These are phyloP conservation scores for Semicossyphus pulcher DNA, from an alignment of 2,113 vertebrate genomes.

Conservation along the genomic window DNA sequence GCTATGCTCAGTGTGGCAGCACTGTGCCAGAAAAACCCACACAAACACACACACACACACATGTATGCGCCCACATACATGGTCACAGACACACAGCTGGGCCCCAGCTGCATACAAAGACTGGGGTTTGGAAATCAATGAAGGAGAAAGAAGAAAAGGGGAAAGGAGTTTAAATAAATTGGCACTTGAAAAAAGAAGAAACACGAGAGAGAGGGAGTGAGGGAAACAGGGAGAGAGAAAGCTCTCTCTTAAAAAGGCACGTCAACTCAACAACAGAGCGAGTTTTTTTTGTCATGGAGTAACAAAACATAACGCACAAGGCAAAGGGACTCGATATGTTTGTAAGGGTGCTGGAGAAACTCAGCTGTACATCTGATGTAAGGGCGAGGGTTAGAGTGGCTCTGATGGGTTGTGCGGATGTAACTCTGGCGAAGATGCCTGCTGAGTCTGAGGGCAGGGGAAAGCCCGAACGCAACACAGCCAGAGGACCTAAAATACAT, in stretches of 20 bases:
- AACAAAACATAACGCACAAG: constrained; percentile 56
- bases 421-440: constrained; percentile 26
- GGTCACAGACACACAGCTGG: constrained; percentile 86
- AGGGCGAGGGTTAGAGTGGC: constrained; percentile 24
- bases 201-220: constrained; percentile 73
- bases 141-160: constrained; percentile 87
- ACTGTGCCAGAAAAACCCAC: constrained; percentile 82
- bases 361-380: constrained; percentile 18
- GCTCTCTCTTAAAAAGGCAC: constrained; percentile 62
- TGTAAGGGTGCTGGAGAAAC: constrained; percentile 29
- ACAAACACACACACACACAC: constrained; percentile 71
- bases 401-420: constrained; percentile 20
- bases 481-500: constrained; percentile 28
- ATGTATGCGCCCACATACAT: constrained; percentile 62
- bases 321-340: constrained; percentile 50
- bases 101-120: constrained; percentile 87
- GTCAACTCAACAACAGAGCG: constrained; percentile 64
- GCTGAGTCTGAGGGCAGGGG: constrained; percentile 19
- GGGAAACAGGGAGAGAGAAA: constrained; percentile 60
- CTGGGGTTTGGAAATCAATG: constrained; percentile 89
- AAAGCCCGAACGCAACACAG: constrained; percentile 18
- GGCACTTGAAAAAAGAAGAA: constrained; percentile 86
- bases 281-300: constrained; percentile 48
- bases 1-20: constrained; percentile 82
- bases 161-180: constrained; percentile 87